Conservation (phyloP, 1,140 invertebrate genomes). For the Zaprionus taronus region DNA sequence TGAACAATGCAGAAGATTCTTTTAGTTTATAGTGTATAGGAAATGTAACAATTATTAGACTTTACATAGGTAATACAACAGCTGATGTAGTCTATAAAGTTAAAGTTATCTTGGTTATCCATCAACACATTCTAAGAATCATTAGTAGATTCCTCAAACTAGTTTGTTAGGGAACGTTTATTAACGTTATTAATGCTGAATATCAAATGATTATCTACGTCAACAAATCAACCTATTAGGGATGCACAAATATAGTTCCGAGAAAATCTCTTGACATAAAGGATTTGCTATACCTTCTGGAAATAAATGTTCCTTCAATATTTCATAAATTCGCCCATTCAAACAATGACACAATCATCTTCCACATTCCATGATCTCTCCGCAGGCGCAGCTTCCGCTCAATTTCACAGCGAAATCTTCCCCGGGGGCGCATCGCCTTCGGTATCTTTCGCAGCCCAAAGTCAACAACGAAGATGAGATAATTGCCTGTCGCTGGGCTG, state of each 20-base stretch:
- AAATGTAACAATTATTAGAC: no score
- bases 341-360: background rate
- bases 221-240: background rate
- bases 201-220: background rate
- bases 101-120: no score
- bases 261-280: background rate
- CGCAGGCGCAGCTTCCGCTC: background rate
- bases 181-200: no score
- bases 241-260: background rate
- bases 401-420: conserved; percentile 28
- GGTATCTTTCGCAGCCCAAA: conserved; percentile 19
- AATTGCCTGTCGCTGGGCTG: conserved; percentile 26
- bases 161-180: no score
- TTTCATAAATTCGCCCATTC: background rate
- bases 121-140: no score
- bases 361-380: background rate
- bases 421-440: background rate
- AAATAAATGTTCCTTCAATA: background rate
- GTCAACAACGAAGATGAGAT: conserved; percentile 25
- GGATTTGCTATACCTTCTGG: background rate
- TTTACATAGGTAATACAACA: no score
- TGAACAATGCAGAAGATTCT: background rate
- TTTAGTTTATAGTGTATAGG: no score
- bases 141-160: no score
- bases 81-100: no score